Conservation (phyloP, 2,888 invertebrate species). For the Eulithis testata region DNA sequence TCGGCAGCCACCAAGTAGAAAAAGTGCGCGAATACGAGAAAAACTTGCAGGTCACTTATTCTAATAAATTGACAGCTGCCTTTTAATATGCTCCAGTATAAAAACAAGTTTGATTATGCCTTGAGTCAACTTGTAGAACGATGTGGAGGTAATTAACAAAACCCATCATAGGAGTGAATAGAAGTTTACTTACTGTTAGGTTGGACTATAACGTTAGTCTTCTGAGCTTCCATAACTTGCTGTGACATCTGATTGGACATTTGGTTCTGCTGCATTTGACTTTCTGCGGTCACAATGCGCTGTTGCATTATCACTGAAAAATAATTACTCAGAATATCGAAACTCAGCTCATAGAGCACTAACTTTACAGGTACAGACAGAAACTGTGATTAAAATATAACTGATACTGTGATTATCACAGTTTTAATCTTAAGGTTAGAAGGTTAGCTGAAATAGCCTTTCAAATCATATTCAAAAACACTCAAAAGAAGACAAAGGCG, state of each 20-base stretch:
- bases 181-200: constrained; percentile 56
- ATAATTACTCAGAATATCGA: not conserved
- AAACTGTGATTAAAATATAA: not conserved
- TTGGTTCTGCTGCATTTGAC: constrained; percentile 65
- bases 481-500: no score
- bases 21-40: constrained; percentile 41
- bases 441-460: no score
- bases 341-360: not conserved
- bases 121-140: constrained; percentile 77
- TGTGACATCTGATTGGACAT: constrained; percentile 52
- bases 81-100: constrained; percentile 70
- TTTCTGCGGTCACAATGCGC: constrained; percentile 64
- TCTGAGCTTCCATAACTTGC: constrained; percentile 66
- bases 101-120: constrained; percentile 73
- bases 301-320: constrained; percentile 75
- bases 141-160: constrained; percentile 58
- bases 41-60: constrained; percentile 39
- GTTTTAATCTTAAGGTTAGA: no score
- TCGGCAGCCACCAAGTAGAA: constrained; percentile 42
- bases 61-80: constrained; percentile 38
- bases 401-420: no score
- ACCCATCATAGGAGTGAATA: not conserved
- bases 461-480: no score
- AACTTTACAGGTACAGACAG: not conserved
- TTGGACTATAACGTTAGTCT: constrained; percentile 61